Percentiles rank a stretch among this genome's conserved stretches.
phyloP scores from a whole-genome alignment of 2,113 vertebrate species.

The Pelvicachromis taeniatus region DNA sequence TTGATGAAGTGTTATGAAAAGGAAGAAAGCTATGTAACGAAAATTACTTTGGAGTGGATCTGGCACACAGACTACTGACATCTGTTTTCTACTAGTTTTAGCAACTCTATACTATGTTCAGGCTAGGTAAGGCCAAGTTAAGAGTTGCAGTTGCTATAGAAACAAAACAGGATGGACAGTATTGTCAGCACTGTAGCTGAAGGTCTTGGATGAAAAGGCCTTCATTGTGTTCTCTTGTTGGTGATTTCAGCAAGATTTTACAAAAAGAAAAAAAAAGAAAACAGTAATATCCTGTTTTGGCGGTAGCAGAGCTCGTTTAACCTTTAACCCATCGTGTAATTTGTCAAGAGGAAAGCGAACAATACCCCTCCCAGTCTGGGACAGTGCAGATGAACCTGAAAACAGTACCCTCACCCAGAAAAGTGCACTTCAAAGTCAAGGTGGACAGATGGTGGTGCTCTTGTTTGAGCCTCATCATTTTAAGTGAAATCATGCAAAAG shows the following conservation, averaged over 20 bases:
- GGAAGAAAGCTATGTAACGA: conserved; percentile 41
- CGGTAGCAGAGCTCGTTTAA: conserved; percentile 56
- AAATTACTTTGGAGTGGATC: conserved; percentile 32
- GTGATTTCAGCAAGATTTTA: conserved; percentile 23
- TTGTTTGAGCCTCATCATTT: conserved; percentile 45
- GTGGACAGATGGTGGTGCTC: conserved; percentile 66
- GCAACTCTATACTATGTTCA: conserved; percentile 47
- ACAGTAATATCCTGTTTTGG: conserved; percentile 67
- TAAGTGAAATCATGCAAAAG: conserved; percentile 63
- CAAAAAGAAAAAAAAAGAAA: neutral
- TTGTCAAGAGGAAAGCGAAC: conserved; percentile 63
- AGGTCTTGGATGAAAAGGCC: conserved; percentile 41
- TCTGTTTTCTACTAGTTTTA: conserved; percentile 64
- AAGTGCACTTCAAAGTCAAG: conserved; percentile 56
- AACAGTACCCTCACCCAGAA: conserved; percentile 48
- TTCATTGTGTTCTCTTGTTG: conserved; percentile 43
- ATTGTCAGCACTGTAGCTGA: conserved; percentile 32
- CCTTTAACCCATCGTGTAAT: conserved; percentile 56
- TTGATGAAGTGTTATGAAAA: conserved; percentile 56
- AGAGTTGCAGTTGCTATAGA: conserved; percentile 65
- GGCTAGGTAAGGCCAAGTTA: conserved; percentile 42
- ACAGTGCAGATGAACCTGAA: conserved; percentile 61
- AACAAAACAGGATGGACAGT: conserved; percentile 71
- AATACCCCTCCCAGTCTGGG: conserved; percentile 58
- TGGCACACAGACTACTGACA: conserved; percentile 41